phyloP scores from a whole-genome alignment of 2,888 invertebrate genomes.

The Holacanthella duospinosa region DNA sequence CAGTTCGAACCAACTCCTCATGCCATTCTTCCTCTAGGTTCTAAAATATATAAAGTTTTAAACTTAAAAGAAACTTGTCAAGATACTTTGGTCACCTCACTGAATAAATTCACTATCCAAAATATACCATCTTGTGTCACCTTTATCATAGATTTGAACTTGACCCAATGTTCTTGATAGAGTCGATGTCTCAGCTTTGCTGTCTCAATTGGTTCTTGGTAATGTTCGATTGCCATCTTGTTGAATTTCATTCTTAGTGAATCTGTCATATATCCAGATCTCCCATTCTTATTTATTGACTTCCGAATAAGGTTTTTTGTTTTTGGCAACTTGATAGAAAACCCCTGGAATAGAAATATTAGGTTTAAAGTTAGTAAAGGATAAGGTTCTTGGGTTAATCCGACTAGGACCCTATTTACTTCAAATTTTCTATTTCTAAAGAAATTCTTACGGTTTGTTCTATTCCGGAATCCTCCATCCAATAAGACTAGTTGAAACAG shows the following conservation, averaged over 20 bases:
- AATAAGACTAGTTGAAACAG: no score
- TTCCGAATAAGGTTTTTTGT: neutral
- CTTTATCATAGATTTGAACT: neutral
- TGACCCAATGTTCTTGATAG: neutral
- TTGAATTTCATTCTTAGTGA: neutral
- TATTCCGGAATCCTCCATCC: no score
- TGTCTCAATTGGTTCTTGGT: neutral
- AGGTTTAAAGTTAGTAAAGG: neutral
- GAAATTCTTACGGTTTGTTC: no score
- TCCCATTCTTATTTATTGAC: neutral
- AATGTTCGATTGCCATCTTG: neutral
- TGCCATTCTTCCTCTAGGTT: conserved; percentile 15
- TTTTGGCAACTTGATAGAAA: neutral
- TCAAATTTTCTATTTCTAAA: no score
- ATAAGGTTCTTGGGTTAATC: no score
- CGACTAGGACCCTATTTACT: no score
- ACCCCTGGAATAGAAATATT: neutral
- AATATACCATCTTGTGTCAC: no score
- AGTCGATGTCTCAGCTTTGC: neutral
- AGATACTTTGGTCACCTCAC: neutral
- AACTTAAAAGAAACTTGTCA: neutral
- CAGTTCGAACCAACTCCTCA: neutral
- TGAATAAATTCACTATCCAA: neutral
- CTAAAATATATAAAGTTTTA: conserved; percentile 2
- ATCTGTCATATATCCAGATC: neutral